Evolutionary conservation across 2,113 vertebrate genomes (phyloP).

Genomic region (Misgurnus anguillicaudatus): DNA sequence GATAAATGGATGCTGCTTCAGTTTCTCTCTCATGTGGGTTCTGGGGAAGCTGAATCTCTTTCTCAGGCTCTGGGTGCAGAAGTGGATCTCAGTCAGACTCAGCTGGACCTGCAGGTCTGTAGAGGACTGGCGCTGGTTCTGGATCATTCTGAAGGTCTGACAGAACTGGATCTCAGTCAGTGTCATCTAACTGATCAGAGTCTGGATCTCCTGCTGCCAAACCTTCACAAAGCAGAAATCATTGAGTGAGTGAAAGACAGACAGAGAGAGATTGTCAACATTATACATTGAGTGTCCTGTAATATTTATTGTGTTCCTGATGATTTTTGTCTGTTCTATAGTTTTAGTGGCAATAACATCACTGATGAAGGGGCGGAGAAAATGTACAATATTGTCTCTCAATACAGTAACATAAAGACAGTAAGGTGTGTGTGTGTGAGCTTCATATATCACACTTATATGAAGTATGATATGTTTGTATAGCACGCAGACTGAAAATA

Average conservation of each 20-base stretch:
- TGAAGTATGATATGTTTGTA: not conserved
- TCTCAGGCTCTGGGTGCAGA: slow-evolving; percentile 39
- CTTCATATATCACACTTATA: not conserved
- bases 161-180: slow-evolving; percentile 58
- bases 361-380: slow-evolving; percentile 44
- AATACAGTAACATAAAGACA: slow-evolving; percentile 30
- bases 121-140: slow-evolving; percentile 50
- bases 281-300: not conserved
- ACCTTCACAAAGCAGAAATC: slow-evolving; percentile 50
- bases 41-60: slow-evolving; percentile 37
- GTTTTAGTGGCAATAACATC: slow-evolving; percentile 55
- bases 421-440: slow-evolving; percentile 54
- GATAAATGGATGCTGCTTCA: slow-evolving; percentile 49
- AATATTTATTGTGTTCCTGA: not conserved
- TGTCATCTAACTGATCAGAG: slow-evolving; percentile 49
- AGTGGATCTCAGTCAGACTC: slow-evolving; percentile 56
- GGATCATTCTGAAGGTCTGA: slow-evolving; percentile 52
- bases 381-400: slow-evolving; percentile 23
- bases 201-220: slow-evolving; percentile 49
- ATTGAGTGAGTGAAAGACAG: slow-evolving; percentile 53
- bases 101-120: slow-evolving; percentile 41
- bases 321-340: slow-evolving; percentile 18
- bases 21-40: slow-evolving; percentile 23
- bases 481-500: too few relatives aligned
- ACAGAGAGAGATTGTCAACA: not conserved